Percentiles rank a stretch among this genome's conserved stretches.
phyloP scores from a whole-genome alignment of 2,797 vertebrate species.

The Alcedo quadribrachys region DNA sequence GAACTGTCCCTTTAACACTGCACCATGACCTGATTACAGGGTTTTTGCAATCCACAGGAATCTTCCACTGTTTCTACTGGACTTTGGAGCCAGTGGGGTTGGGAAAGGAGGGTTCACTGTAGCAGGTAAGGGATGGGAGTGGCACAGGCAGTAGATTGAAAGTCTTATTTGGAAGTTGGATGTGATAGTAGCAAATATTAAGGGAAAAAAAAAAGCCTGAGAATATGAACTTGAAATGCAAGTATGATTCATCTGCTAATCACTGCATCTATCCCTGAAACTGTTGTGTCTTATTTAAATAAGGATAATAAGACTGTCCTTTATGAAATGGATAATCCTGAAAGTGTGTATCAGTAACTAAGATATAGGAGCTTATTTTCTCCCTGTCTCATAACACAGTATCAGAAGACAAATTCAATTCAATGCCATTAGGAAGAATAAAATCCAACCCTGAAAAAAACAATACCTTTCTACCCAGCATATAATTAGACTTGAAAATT shows the following conservation, averaged over 20 bases:
- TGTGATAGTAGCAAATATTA: neutral
- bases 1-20: neutral
- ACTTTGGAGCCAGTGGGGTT: neutral
- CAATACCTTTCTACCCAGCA: neutral
- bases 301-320: conserved; percentile 1
- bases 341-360: neutral
- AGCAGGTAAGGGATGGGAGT: neutral
- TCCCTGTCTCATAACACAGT: neutral
- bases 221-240: neutral
- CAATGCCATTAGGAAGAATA: neutral
- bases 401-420: conserved; percentile 12
- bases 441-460: conserved; percentile 5
- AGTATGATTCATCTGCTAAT: conserved; percentile 12
- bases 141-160: neutral
- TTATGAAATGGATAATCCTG: neutral
- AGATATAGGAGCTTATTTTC: conserved; percentile 34
- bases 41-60: neutral
- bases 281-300: neutral
- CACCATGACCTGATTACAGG: neutral
- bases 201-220: neutral
- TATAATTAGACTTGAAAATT: neutral
- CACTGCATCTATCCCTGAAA: neutral
- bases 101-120: neutral
- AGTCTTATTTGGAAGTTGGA: neutral
- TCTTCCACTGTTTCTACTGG: neutral